Percentiles rank a stretch among this genome's conserved stretches.
Evolutionary conservation across 2,797 vertebrate species (phyloP).

Genomic region (Centroberyx gerrardi): DNA sequence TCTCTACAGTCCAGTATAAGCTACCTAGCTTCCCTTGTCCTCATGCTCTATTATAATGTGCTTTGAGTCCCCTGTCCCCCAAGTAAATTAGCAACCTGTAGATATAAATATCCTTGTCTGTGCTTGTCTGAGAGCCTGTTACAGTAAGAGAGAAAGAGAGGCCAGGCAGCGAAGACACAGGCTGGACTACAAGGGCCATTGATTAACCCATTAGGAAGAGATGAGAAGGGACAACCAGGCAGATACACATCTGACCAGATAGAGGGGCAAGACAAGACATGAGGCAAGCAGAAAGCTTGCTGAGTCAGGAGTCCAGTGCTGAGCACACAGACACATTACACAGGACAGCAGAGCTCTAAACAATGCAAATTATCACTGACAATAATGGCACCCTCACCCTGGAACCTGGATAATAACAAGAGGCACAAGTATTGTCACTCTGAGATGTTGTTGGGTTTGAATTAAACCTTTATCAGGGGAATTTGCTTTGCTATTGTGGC

Average conservation of each 20-base stretch:
- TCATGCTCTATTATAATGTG: conserved; percentile 2
- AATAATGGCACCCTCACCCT: conserved; percentile 18
- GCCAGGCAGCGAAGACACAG: conserved; percentile 22
- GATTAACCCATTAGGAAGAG: conserved; percentile 52
- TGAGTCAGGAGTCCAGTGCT: conserved; percentile 40
- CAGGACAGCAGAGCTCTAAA: conserved; percentile 47
- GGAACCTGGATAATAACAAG: conserved; percentile 9
- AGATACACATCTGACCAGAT: conserved; percentile 57
- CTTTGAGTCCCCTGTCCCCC: conserved; percentile 5
- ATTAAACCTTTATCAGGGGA: conserved; percentile 15
- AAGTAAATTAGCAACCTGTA: conserved; percentile 42
- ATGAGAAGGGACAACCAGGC: conserved; percentile 44
- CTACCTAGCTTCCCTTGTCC: not conserved
- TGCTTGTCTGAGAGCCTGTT: conserved; percentile 31
- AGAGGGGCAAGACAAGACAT: conserved; percentile 36
- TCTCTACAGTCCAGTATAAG: not conserved
- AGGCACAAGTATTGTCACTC: conserved; percentile 7
- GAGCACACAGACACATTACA: conserved; percentile 53
- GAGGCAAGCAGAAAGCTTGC: conserved; percentile 66
- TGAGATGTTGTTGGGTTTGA: conserved; percentile 19
- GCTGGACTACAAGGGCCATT: conserved; percentile 37
- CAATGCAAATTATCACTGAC: conserved; percentile 47
- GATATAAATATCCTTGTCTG: conserved; percentile 57
- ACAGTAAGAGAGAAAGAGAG: conserved; percentile 15
- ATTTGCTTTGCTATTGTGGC: not conserved